Evolutionary conservation across 2,888 invertebrate genomes (phyloP).

Genomic region (Terebella lapidaria): DNA sequence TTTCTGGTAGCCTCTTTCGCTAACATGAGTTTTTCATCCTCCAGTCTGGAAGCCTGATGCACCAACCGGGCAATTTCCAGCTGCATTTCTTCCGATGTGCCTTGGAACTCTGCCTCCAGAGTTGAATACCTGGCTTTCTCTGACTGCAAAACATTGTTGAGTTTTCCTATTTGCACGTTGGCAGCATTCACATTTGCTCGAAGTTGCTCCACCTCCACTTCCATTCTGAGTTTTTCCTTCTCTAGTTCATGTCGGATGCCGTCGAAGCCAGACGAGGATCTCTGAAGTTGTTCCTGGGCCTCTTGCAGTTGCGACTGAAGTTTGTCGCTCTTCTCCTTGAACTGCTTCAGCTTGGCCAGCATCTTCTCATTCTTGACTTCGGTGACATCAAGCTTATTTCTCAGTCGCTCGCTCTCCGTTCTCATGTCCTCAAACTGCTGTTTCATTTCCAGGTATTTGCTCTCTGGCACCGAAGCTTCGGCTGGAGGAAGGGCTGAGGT

Average conservation of each 20-base stretch:
- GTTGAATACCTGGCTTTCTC: slow-evolving; percentile 6
- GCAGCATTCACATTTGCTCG: slow-evolving; percentile 4
- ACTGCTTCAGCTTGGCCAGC: slow-evolving; percentile 77
- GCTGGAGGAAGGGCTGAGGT: not conserved
- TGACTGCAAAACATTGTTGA: slow-evolving; percentile 5
- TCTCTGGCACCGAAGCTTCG: not conserved
- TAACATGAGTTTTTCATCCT: slow-evolving; percentile 4
- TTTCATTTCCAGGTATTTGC: not conserved
- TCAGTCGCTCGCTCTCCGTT: slow-evolving; percentile 4
- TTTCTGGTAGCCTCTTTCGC: not conserved
- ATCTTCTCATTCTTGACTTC: slow-evolving; percentile 69
- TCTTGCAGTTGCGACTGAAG: slow-evolving; percentile 23
- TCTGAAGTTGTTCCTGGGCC: not conserved
- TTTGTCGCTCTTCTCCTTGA: slow-evolving; percentile 61
- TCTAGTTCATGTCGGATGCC: slow-evolving; percentile 5
- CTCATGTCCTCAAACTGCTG: not conserved
- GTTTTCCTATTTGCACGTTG: slow-evolving; percentile 4
- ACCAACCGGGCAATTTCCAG: slow-evolving; percentile 14
- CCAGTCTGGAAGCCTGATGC: slow-evolving; percentile 8
- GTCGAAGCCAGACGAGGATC: not conserved
- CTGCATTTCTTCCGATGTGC: slow-evolving; percentile 21
- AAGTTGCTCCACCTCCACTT: slow-evolving; percentile 9
- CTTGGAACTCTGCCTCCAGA: slow-evolving; percentile 22
- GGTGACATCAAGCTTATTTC: slow-evolving; percentile 29
- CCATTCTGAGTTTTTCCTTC: slow-evolving; percentile 12